These are phyloP conservation scores for Halictus quadricinctus DNA, from an alignment of 2,888 invertebrate species.

Conservation along the genomic window DNA sequence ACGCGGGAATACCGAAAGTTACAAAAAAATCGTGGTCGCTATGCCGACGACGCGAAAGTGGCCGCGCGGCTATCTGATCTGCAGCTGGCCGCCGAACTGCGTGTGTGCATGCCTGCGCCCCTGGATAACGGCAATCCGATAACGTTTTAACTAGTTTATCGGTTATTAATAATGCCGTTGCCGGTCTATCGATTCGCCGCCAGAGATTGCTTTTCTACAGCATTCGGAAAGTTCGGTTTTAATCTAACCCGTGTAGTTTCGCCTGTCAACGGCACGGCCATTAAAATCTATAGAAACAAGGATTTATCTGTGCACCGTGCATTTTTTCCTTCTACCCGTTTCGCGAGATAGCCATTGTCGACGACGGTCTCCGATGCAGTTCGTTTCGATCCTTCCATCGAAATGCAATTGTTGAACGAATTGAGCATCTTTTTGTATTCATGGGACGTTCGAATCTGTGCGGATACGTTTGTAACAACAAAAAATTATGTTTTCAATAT, in stretches of 20 bases:
- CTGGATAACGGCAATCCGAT: conserved; percentile 65
- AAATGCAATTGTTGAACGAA: neutral
- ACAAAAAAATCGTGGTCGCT: conserved; percentile 57
- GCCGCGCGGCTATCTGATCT: conserved; percentile 64
- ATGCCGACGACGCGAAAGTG: conserved; percentile 57
- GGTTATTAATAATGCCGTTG: conserved; percentile 67
- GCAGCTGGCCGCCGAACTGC: conserved; percentile 17
- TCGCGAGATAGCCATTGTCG: conserved; percentile 1
- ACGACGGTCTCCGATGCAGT: neutral
- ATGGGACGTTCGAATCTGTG: neutral
- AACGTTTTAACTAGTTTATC: conserved; percentile 73
- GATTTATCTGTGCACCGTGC: neutral
- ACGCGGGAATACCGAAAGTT: conserved; percentile 58
- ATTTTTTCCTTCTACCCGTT: neutral
- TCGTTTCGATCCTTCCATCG: neutral
- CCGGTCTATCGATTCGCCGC: neutral
- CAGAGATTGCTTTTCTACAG: conserved; percentile 6
- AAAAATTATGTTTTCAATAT: too few relatives aligned
- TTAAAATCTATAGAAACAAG: neutral
- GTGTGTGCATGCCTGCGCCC: conserved; percentile 12
- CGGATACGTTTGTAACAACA: neutral
- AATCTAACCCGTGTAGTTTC: neutral
- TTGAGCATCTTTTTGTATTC: neutral
- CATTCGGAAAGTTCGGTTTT: neutral
- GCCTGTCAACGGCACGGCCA: neutral